Percentiles rank a stretch among this genome's conserved stretches.
Conservation (phyloP, 2,888 invertebrate genomes). For the Lysandra coridon region DNA sequence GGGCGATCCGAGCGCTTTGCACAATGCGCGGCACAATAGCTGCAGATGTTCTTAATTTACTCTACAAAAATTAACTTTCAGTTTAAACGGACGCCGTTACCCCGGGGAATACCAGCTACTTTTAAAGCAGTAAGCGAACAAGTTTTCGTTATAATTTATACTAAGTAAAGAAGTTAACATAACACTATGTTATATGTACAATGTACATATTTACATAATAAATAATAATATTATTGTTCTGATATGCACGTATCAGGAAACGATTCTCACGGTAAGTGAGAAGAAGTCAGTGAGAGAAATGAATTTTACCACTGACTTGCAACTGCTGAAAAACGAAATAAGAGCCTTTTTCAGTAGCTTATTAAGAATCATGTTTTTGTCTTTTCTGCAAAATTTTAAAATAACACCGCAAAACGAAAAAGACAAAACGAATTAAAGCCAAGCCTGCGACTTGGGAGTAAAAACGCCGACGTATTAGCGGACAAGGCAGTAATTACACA, state of each 20-base stretch:
- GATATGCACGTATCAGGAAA: not conserved
- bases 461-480: not conserved
- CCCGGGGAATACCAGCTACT: not conserved
- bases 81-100: not conserved
- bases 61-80: slow-evolving; percentile 1
- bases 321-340: no score
- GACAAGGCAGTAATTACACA: not conserved
- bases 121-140: not conserved
- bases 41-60: slow-evolving; percentile 14
- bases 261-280: not conserved
- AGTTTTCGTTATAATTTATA: not conserved
- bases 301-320: no score
- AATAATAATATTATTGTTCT: not conserved
- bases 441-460: not conserved
- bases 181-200: not conserved
- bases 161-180: not conserved
- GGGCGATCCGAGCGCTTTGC: not conserved
- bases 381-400: not conserved
- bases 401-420: not conserved
- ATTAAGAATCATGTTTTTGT: no score
- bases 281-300: not conserved
- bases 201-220: not conserved
- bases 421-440: not conserved
- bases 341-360: no score
- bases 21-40: not conserved